Base-by-base conservation (phyloP, 2,888 invertebrate genomes). In the Agrotis segetum region DNA sequence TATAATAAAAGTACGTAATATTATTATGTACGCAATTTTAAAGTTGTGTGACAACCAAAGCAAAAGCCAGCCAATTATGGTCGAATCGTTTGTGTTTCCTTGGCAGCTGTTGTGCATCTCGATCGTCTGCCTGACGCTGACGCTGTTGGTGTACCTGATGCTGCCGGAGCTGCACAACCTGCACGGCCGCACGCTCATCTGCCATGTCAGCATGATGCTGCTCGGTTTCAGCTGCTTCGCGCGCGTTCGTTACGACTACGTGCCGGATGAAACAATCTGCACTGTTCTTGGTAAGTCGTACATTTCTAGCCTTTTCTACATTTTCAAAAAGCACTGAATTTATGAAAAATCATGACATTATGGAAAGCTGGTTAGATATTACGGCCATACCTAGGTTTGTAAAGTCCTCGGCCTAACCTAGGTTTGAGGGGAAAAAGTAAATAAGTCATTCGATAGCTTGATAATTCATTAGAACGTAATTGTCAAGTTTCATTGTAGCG, bases 131-230 rank as follows among this genome's bases (percentile, higher is more conserved):
- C 94, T 98, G 79, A 91, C 96, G 5, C 87, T 97, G 34, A 98
- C 98, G 0, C 91, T 98, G 72, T 61, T 97, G 75, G 97, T 98
- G 44, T 98, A 98, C 92, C 91, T 96, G 58, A 95, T 96, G 6
- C 92, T 98, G 68, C 97, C 98, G 1, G 96, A 97, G 78, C 93
- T 98, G 68, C 96, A 97, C 71, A 98, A 98, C 93, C 94, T 98
- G 21, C 98, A 98, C 75, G 98, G 98, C 0, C 97, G 97, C 87
- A 98, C 97, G 17, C 94, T 98, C 59, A 97, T 98, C 92, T 97
- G 97, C 85, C 97, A 98, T 84, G 97, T 97, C 49, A 92, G 96
- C 77, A 97, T 97, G 89, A 96, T 98, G 87, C 94, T 98, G 73
- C 86, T 97, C n/a, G 97, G 97, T 1, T 98, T 97, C 90, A 87